phyloP scores from a whole-genome alignment of 2,113 vertebrate genomes.

The Mastomys coucha region DNA sequence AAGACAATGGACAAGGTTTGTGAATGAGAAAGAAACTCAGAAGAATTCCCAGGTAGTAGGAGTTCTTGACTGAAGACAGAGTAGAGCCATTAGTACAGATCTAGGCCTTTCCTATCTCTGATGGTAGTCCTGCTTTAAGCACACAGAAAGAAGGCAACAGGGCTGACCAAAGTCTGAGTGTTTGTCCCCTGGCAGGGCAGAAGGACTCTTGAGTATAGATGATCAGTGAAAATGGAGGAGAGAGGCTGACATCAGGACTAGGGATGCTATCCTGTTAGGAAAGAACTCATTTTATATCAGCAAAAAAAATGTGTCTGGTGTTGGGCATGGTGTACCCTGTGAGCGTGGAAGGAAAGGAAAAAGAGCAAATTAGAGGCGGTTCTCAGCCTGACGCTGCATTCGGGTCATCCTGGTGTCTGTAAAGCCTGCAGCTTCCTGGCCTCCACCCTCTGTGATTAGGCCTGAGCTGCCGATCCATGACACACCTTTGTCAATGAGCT shows the following conservation, averaged over 20 bases:
- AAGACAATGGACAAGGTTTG: background rate
- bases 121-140: background rate
- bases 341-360: background rate
- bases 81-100: background rate
- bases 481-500: background rate
- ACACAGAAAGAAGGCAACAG: background rate
- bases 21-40: background rate
- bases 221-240: background rate
- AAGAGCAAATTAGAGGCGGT: background rate
- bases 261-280: background rate
- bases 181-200: background rate
- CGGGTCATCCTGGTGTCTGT: background rate
- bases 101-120: background rate
- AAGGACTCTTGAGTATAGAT: background rate
- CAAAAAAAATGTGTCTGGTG: background rate
- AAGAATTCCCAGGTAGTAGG: background rate
- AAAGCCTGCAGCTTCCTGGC: accelerated
- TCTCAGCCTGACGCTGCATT: background rate
- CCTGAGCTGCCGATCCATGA: background rate
- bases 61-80: background rate
- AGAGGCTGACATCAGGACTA: background rate
- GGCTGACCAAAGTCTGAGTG: background rate
- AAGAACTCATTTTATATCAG: background rate
- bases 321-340: background rate
- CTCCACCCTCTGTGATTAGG: background rate